Percentiles rank a stretch among this genome's conserved stretches.
Conservation (phyloP, 1,140 invertebrate genomes). For the Brevipalpus yothersi region DNA sequence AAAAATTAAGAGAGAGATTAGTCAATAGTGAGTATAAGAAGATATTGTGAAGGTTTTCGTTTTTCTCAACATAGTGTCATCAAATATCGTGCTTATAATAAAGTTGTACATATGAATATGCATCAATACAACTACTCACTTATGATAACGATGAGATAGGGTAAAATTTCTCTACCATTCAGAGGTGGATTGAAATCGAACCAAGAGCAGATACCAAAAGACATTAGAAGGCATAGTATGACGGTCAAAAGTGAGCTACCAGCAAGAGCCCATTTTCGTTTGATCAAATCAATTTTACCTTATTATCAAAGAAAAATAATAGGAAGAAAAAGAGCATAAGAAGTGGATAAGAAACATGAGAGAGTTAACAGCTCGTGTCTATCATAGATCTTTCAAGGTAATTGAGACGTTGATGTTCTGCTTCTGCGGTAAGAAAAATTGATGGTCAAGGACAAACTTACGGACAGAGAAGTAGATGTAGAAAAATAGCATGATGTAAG, state of each 20-base stretch:
- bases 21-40: neutral
- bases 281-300: constrained; percentile 55
- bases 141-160: constrained; percentile 78
- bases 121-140: constrained; percentile 17
- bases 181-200: constrained; percentile 39
- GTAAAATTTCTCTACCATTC: constrained; percentile 45
- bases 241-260: constrained; percentile 68
- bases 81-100: neutral
- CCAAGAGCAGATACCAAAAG: constrained; percentile 72
- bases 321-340: neutral
- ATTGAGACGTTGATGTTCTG: neutral
- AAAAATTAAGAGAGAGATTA: neutral
- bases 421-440: neutral
- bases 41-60: neutral
- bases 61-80: neutral
- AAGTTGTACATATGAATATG: neutral
- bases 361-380: neutral
- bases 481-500: constrained; percentile 58
- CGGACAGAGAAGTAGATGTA: constrained; percentile 85
- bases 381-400: too few relatives aligned
- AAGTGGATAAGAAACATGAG: neutral
- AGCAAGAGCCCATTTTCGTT: constrained; percentile 70
- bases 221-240: constrained; percentile 67
- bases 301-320: neutral
- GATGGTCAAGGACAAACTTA: constrained; percentile 25